These are phyloP conservation scores for Zaprionus obscuricornis DNA, from an alignment of 2,888 invertebrate species.

Conservation along the genomic window DNA sequence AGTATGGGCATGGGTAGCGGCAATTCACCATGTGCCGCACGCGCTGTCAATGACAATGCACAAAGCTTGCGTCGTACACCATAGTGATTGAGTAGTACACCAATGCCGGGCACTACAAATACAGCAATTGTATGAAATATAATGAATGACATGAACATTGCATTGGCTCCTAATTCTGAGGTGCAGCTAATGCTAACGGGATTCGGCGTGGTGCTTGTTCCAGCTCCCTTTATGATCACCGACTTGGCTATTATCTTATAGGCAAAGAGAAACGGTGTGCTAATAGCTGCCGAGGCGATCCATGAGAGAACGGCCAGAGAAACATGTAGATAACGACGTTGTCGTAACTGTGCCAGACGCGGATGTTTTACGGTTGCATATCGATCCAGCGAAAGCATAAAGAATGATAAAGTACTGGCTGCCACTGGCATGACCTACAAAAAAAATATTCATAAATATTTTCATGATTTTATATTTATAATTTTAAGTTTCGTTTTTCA, in stretches of 20 bases:
- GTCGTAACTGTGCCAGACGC: slow-evolving; percentile 85
- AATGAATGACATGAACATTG: slow-evolving; percentile 85
- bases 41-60: slow-evolving; percentile 88
- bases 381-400: slow-evolving; percentile 91
- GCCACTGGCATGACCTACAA: slow-evolving; percentile 90
- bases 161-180: slow-evolving; percentile 83
- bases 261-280: slow-evolving; percentile 81
- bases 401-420: slow-evolving; percentile 90
- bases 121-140: slow-evolving; percentile 86
- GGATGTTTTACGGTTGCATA: slow-evolving; percentile 92
- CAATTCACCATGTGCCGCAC: slow-evolving; percentile 89
- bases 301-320: slow-evolving; percentile 86
- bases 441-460: background rate
- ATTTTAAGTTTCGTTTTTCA: too few species aligned
- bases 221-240: slow-evolving; percentile 54
- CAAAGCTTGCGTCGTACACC: slow-evolving; percentile 90
- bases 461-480: slow-evolving; percentile 7
- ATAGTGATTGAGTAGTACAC: slow-evolving; percentile 84
- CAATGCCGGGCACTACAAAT: slow-evolving; percentile 86
- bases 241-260: slow-evolving; percentile 80
- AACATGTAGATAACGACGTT: slow-evolving; percentile 85
- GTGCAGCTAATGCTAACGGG: slow-evolving; percentile 77
- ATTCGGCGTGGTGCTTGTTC: slow-evolving; percentile 53
- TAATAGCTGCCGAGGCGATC: slow-evolving; percentile 85
- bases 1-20: slow-evolving; percentile 90